Evolutionary conservation across 1,140 invertebrate genomes (phyloP), one percentile per base, ranked within the genome.

Genomic region (Cyclina sinensis): DNA sequence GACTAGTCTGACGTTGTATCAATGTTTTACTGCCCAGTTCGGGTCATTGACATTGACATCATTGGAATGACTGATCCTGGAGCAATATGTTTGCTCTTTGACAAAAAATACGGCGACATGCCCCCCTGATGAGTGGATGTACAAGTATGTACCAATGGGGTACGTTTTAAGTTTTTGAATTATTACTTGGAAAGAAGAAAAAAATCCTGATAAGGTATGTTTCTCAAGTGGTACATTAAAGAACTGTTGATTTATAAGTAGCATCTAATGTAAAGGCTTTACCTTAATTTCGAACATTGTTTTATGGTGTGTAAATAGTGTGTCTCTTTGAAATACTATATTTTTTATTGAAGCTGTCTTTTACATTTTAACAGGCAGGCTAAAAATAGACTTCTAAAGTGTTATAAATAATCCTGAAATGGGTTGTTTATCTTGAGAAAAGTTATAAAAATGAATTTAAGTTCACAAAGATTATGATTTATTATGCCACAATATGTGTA

Each of bases 241-340:
- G 70, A 74, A 43, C 18, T 21, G n/a, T n/a, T 43, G 1, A 74
- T 74, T 74, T 74, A 74, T 24, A 1, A 24, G 14, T 18, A 24
- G 39, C 37, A 39, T 24, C 70, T 7, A 16, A 21, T 27, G 7
- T 39, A 16, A 46, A 74, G 70, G 24, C 48, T 27, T 21, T 21
- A 27, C n/a, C 70, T 48, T 43, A 43, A 74, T 74, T 74, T 74
- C 24, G 70, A 74, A 48, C 39, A 74, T 74, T 74, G 70, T 74
- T 74, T 74, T 74, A 74, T 74, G 70, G 39, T 74, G 2, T 43
- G 70, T 24, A 74, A 74, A 74, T 74, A 74, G 14, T 48, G 37
- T 48, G 27, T 74, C 70, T 74, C 70, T 74, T 74, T 74, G 70
- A 74, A 48, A 46, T 43, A 39, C 21, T 14, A 3, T 74, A 24